A percentile compares a stretch with the other conserved stretches of the same genome.
These are phyloP conservation scores for Peribatodes rhomboidaria DNA, from an alignment of 2,888 invertebrate genomes.

Conservation along the genomic window DNA sequence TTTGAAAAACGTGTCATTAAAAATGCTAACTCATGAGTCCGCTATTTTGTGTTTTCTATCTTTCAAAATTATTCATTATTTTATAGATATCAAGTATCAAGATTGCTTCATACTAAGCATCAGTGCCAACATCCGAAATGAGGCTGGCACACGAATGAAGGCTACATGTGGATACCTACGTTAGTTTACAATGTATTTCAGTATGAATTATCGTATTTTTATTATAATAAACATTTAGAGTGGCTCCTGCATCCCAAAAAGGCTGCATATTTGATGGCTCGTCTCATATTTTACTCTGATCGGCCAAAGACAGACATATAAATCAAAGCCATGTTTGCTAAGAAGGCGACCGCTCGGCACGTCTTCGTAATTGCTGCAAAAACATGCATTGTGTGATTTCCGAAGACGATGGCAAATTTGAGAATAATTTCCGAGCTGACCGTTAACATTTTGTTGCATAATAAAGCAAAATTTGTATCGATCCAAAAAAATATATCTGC, in stretches of 20 bases:
- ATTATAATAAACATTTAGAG: slow-evolving; percentile 82
- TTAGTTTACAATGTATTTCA: slow-evolving; percentile 60
- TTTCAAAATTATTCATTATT: too few species aligned
- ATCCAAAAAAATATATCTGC: slow-evolving; percentile 40
- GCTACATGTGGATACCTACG: slow-evolving; percentile 51
- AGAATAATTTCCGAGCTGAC: slow-evolving; percentile 66
- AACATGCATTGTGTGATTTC: slow-evolving; percentile 80
- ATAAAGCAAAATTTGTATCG: slow-evolving; percentile 33
- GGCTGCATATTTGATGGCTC: slow-evolving; percentile 80
- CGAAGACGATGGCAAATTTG: slow-evolving; percentile 83
- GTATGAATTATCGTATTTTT: slow-evolving; percentile 83
- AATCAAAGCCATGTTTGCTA: slow-evolving; percentile 82
- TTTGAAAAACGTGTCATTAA: too few species aligned
- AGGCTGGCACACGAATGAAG: slow-evolving; percentile 61
- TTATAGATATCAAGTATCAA: slow-evolving; percentile 24
- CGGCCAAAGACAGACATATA: slow-evolving; percentile 76
- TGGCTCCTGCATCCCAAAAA: slow-evolving; percentile 74
- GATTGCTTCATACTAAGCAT: slow-evolving; percentile 18
- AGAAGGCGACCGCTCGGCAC: slow-evolving; percentile 77
- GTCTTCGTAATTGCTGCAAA: slow-evolving; percentile 83
- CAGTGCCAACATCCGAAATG: slow-evolving; percentile 65
- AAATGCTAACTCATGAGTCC: too few species aligned
- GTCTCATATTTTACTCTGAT: slow-evolving; percentile 83
- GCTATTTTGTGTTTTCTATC: too few species aligned
- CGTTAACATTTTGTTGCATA: slow-evolving; percentile 29